Base-by-base conservation (phyloP, 2,888 invertebrate genomes). In the Sinelater perroti region DNA sequence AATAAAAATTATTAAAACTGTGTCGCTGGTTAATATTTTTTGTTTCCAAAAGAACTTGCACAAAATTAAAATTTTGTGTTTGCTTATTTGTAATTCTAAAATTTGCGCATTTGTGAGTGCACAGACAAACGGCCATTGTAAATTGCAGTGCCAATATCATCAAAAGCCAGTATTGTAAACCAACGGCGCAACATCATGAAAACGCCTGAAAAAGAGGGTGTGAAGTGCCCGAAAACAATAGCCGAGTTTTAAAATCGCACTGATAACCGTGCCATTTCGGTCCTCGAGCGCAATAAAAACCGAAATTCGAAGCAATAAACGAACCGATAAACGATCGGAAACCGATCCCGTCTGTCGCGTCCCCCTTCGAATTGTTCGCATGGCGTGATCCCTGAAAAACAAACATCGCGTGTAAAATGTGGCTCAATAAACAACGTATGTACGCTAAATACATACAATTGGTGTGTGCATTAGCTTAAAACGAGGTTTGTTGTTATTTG, bases 351-450 rank as follows among this genome's bases (percentile, higher is more conserved):
- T 69, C 66, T 69, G 67, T 67, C 65, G 67, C 63, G 50, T 57
- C 54, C 62, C 63, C 51, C 56, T 59, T 63, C 61, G 60, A 64
- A 62, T 33, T 61, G 52, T 55, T 45, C 52, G 49, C 64, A 66
- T 61, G 61, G 62, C 61, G 63, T 45, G 67, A 67, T 65, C 69
- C 70, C 62, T 70, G 70, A 72, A 73, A 72, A 73, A 67, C 70
- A 67, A 73, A 72, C 70, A 72, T 71, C 67, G 64, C 70, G 67
- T 72, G 70, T 70, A 68, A 71, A 73, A 73, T 51, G 51, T 69
- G 67, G 70, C 69, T 69, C 70, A 70, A 72, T 71, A 73, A 72
- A 72, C 72, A 70, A 66, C 65, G 65, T 63, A 65, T 60, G 65
- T 67, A 66, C 67, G 67, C 62, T 67, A 68, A 69, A 70, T 65